These are phyloP conservation scores for Artemia sinica DNA, from an alignment of 2,888 invertebrate genomes.

Conservation along the genomic window DNA sequence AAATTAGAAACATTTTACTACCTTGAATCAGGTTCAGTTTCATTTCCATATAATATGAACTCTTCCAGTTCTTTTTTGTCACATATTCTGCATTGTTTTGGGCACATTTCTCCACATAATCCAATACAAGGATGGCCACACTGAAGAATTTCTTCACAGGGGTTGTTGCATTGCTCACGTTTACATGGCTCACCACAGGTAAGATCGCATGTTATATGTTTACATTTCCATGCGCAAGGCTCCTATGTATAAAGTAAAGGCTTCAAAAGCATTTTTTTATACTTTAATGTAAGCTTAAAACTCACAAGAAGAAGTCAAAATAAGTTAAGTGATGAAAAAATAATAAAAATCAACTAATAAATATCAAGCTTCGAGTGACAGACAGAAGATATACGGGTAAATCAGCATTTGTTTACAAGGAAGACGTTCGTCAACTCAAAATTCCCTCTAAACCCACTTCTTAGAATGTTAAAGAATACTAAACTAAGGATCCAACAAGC, in stretches of 20 bases:
- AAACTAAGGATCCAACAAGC: too few relatives aligned
- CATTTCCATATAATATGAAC: conserved; percentile 34
- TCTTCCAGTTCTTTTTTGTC: conserved; percentile 31
- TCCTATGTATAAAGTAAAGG: conserved; percentile 16
- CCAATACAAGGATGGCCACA: conserved; percentile 49
- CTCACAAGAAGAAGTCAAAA: too few relatives aligned
- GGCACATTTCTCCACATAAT: conserved; percentile 53
- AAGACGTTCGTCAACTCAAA: too few relatives aligned
- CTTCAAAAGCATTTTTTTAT: too few relatives aligned
- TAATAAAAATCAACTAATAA: too few relatives aligned
- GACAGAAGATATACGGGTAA: too few relatives aligned
- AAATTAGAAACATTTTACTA: conserved; percentile 25
- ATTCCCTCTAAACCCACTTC: too few relatives aligned
- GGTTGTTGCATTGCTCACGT: conserved; percentile 29
- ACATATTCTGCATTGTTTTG: conserved; percentile 42
- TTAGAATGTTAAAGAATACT: too few relatives aligned
- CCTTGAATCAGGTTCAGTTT: conserved; percentile 40
- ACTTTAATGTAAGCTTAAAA: too few relatives aligned
- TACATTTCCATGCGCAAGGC: conserved; percentile 26
- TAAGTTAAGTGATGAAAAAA: too few relatives aligned
- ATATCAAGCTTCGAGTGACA: too few relatives aligned
- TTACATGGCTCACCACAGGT: conserved; percentile 32
- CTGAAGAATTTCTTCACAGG: conserved; percentile 32
- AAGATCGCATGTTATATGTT: conserved; percentile 29
- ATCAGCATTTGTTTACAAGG: too few relatives aligned